A percentile compares a stretch with the other conserved stretches of the same genome.
Conservation (phyloP, 2,888 invertebrate genomes). For the Andricus quercusramuli region DNA sequence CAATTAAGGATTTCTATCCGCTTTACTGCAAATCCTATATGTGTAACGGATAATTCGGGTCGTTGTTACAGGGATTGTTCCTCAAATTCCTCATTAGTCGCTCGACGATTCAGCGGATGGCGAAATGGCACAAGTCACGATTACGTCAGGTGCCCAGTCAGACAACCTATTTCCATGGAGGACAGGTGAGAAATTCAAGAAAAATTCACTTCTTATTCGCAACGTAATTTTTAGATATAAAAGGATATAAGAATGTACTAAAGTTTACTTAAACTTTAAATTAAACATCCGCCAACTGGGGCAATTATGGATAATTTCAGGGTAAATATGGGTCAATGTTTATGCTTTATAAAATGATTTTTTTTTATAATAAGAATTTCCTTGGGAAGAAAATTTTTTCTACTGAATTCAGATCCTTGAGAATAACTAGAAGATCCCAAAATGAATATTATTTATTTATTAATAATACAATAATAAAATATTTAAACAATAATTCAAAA, state of each 20-base stretch:
- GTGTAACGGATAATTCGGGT: background rate
- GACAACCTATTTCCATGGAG: slow-evolving; percentile 74
- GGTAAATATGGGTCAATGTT: too few species aligned
- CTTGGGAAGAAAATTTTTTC: too few species aligned
- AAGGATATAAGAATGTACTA: background rate
- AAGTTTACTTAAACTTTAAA: background rate
- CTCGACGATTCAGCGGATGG: slow-evolving; percentile 73
- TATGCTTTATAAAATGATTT: too few species aligned
- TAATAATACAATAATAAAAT: too few species aligned
- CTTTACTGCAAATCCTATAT: background rate
- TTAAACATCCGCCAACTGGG: too few species aligned
- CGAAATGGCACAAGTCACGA: slow-evolving; percentile 71
- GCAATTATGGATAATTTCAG: too few species aligned
- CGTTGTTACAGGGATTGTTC: slow-evolving; percentile 12
- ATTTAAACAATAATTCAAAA: too few species aligned
- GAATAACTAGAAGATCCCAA: too few species aligned
- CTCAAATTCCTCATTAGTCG: slow-evolving; percentile 61
- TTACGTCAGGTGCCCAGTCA: slow-evolving; percentile 74
- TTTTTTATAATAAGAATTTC: too few species aligned
- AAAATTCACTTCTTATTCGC: background rate
- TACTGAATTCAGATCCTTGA: too few species aligned
- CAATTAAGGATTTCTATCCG: background rate
- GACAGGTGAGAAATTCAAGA: slow-evolving; percentile 67
- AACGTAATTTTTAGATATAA: background rate
- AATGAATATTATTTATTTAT: too few species aligned